Evolutionary conservation across 2,797 vertebrate genomes (phyloP), one percentile per base, ranked within the genome.

Genomic region (Acrocephalus scirpaceus): DNA sequence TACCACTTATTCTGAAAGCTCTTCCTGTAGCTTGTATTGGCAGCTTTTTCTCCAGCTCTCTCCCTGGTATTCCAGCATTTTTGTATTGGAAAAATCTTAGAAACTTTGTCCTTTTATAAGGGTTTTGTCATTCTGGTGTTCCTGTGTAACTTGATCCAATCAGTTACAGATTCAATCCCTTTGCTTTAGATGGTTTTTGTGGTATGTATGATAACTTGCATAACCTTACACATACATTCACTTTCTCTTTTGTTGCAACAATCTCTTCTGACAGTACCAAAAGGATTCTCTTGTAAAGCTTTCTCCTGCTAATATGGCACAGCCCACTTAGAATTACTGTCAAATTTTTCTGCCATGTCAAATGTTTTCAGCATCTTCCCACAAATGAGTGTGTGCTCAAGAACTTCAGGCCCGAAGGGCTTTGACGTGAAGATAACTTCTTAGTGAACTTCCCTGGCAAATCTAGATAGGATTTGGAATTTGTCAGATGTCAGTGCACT

Each of bases 261-360:
- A 64, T 92, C 60, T 64, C 36, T 87, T 89, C 71, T 91, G 72
- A 64, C 48, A 70, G 19, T 60, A 26, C 34, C 57, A 42, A 88
- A 67, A 50, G 38, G 32, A 47, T 54, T n/a, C 56, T 92, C 3
- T 75, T 38, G 13, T 42, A 71, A 73, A 94, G 57, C 62, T 89
- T 81, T 88, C 60, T 76, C 66, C 56, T 93, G 48, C 36, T 93
- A 53, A 53, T 81, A 26, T 26, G 40, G 83, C 74, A 81, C 73
- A 47, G 19, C 45, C 51, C 9, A 13, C 42, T 90, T 76, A 36
- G 48, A 48, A 74, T 89, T 70, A 25, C 71, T 67, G 47, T 82
- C 93, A 74, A 48, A 48, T 71, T 84, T 78, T 91, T 79, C 75
- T 86, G 64, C 80, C 60, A 14, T 78, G 71, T 95, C 80, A 85